Conservation (phyloP, 2,797 vertebrate species). For the Lemur catta region DNA sequence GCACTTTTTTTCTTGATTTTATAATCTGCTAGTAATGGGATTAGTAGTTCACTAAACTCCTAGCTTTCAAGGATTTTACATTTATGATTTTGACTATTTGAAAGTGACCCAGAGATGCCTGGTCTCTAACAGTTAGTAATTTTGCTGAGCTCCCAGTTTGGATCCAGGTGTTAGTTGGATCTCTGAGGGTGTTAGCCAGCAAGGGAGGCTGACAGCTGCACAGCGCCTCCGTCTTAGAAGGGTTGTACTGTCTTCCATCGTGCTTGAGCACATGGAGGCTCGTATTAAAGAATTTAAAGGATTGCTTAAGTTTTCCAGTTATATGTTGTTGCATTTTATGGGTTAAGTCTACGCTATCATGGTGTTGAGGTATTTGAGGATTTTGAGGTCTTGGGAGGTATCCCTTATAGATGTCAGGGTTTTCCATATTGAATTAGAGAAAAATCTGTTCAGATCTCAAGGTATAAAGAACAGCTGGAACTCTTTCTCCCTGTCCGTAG, state of each 20-base stretch:
- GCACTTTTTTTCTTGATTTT: neutral
- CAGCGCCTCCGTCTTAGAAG: accelerated
- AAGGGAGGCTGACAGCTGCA: neutral
- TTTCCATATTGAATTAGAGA: neutral
- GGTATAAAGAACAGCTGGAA: neutral
- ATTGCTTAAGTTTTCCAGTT: neutral
- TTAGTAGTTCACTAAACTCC: neutral
- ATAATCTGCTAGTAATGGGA: neutral
- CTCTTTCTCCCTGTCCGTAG: neutral
- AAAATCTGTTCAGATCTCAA: neutral
- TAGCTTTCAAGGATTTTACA: neutral
- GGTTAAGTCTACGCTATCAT: neutral
- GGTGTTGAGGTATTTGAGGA: neutral
- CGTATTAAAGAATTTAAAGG: neutral
- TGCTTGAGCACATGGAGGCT: neutral
- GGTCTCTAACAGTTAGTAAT: neutral
- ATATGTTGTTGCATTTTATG: neutral
- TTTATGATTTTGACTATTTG: neutral
- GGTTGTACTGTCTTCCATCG: neutral
- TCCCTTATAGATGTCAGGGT: neutral
- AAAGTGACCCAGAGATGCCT: neutral
- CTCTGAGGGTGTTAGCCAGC: neutral
- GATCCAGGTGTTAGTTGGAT: neutral
- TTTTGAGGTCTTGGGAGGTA: neutral
- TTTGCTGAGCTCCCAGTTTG: neutral